Conservation (phyloP, 1,140 invertebrate species). For the Venustaconcha ellipsiformis region DNA sequence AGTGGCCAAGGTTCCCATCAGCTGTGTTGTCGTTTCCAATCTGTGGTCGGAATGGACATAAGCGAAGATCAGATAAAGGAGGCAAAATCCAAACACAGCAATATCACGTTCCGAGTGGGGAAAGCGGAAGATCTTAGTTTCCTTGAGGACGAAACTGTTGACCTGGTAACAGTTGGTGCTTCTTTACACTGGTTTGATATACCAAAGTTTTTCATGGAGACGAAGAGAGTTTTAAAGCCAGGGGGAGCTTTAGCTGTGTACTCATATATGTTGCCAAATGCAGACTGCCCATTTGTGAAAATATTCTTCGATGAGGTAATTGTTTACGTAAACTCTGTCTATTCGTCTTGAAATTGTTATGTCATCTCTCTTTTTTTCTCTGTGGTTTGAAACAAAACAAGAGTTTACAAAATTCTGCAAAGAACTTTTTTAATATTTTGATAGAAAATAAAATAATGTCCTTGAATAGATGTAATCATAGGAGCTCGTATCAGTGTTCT, state of each 20-base stretch:
- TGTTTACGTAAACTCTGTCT: too few relatives aligned
- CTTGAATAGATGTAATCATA: too few relatives aligned
- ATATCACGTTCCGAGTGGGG: slow-evolving; percentile 50
- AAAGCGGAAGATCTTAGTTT: slow-evolving; percentile 63
- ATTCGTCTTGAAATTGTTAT: too few relatives aligned
- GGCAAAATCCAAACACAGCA: slow-evolving; percentile 6
- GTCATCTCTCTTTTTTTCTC: too few relatives aligned
- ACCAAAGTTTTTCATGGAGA: slow-evolving; percentile 68
- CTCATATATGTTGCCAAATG: too few relatives aligned
- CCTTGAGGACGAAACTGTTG: slow-evolving; percentile 51
- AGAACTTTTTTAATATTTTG: too few relatives aligned
- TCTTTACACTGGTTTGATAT: slow-evolving; percentile 71
- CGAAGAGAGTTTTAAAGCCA: slow-evolving; percentile 61
- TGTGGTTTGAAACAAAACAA: too few relatives aligned
- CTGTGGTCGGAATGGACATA: slow-evolving; percentile 34
- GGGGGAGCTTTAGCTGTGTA: slow-evolving; percentile 68
- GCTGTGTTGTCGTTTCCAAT: slow-evolving; percentile 64
- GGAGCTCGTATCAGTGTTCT: too few relatives aligned
- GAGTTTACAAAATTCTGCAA: too few relatives aligned
- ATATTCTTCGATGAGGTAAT: too few relatives aligned
- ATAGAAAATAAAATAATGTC: too few relatives aligned
- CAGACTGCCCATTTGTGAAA: too few relatives aligned
- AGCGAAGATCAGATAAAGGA: slow-evolving; percentile 26
- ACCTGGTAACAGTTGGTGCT: slow-evolving; percentile 65
- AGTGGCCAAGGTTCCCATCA: slow-evolving; percentile 70